Evolutionary conservation across 64 coral and sea anemone species (phyloP), one percentile per base, ranked within the genome.

Genomic region (Cladopsammia gracilis): DNA sequence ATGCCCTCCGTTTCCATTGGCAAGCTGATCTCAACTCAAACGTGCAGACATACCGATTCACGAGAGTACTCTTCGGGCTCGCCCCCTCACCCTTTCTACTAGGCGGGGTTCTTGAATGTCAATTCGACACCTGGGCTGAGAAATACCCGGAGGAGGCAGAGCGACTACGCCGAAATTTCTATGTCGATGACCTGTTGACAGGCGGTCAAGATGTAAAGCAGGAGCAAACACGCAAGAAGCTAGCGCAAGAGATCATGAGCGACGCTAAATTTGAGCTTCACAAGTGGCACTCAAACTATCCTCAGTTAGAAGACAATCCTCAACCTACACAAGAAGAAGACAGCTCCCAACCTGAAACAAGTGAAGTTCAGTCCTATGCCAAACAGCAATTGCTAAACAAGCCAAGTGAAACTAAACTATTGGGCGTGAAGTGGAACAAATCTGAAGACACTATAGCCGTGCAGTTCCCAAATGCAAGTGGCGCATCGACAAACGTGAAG

Each of bases 351-450:
- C 25, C 2, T 16, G 58, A 44, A 2, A 84, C 22, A 50, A 71
- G 19, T 59, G 87, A 69, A 5, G 67, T 76, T 11, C 93, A 66
- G 54, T 76, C 54, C 3, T 95, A 65, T 44, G 69, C 87, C 24
- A 95, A 95, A 18, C 68, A 90, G 50, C 64, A 95, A 8, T 70
- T 95, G 49, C 4, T 53, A 66, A 79, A 70, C 0, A 80, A 87
- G 5, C 84, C 48, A 72, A 65, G 73, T 10, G 84, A 93, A 34
- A n/a, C 92, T 0, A 93, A 93, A n/a, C 44, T 90, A 53, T 49
- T 95, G 56, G 93, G 93, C 0, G 54, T 89, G 1, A 59, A 58
- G 18, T 89, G 87, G 79, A 61, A 89, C 71, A 89, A 90, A 72
- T 8, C 9, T 7, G 46, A 90, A 54, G 88, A 79, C 59, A 90